phyloP scores from a whole-genome alignment of 2,797 vertebrate species.

The Labroides dimidiatus region DNA sequence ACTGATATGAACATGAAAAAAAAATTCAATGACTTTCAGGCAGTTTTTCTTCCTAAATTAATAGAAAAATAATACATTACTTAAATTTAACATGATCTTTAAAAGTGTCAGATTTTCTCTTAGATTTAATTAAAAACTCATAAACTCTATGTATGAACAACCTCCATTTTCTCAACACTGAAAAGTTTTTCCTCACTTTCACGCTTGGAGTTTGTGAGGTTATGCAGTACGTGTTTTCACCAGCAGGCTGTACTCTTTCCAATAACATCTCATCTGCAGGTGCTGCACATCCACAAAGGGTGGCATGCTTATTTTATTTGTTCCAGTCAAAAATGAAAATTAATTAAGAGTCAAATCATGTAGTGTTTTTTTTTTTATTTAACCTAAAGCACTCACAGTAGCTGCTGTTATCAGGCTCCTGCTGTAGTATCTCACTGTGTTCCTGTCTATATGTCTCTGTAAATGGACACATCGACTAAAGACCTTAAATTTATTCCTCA shows the following conservation, averaged over 20 bases:
- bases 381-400: constrained; percentile 1
- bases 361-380: accelerated
- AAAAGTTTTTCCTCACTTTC: neutral
- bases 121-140: no score
- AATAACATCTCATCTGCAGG: neutral
- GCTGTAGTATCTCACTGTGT: neutral
- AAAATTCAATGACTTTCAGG: no score
- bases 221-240: constrained; percentile 27
- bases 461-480: constrained; percentile 2
- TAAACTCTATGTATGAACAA: no score
- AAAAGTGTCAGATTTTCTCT: no score
- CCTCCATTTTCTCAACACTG: neutral
- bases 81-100: no score
- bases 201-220: neutral
- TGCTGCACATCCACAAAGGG: neutral
- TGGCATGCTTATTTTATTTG: neutral
- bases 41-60: no score
- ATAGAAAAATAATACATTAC: no score
- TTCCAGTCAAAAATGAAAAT: neutral
- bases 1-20: neutral
- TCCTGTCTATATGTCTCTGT: constrained; percentile 2
- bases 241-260: constrained; percentile 56
- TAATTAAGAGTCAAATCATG: neutral
- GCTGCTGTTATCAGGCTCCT: no score
- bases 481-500: neutral